Percentiles rank a stretch among this genome's conserved stretches.
Conservation (phyloP, 2,888 invertebrate species). For the Drosophila subquinaria region DNA sequence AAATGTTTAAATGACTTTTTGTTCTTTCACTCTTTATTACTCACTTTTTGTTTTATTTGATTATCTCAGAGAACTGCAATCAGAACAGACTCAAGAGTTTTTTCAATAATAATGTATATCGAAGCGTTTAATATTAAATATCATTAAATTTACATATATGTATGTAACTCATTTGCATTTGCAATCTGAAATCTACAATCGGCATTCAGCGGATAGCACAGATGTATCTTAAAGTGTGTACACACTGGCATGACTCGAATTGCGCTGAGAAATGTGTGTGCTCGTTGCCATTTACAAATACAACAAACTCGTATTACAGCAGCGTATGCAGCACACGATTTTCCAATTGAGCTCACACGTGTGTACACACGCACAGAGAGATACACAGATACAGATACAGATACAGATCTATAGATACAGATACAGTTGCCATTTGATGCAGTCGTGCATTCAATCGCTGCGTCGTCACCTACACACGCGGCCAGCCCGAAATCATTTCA, state of each 20-base stretch:
- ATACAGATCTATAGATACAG: slow-evolving; percentile 32
- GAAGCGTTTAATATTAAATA: slow-evolving; percentile 39
- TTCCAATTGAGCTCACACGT: slow-evolving; percentile 84
- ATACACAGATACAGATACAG: slow-evolving; percentile 26
- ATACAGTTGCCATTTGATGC: slow-evolving; percentile 70
- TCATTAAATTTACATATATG: slow-evolving; percentile 2
- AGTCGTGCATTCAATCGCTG: slow-evolving; percentile 85
- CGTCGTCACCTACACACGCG: slow-evolving; percentile 79
- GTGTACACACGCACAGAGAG: slow-evolving; percentile 57
- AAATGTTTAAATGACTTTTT: too few species aligned
- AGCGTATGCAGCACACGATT: slow-evolving; percentile 83
- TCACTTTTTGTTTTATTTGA: background rate
- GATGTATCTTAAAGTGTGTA: slow-evolving; percentile 62
- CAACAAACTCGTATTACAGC: slow-evolving; percentile 45
- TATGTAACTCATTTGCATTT: slow-evolving; percentile 33
- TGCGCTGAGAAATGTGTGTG: slow-evolving; percentile 56
- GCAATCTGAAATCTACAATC: slow-evolving; percentile 13
- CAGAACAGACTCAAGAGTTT: slow-evolving; percentile 5
- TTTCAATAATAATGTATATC: slow-evolving; percentile 1
- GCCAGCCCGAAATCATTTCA: slow-evolving; percentile 80
- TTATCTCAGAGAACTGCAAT: background rate
- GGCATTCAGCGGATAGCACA: slow-evolving; percentile 14
- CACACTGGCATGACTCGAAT: slow-evolving; percentile 46
- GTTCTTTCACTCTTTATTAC: background rate
- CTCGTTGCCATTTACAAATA: slow-evolving; percentile 65